phyloP scores from a whole-genome alignment of 2,888 invertebrate genomes.

The Apocheima hispidaria region DNA sequence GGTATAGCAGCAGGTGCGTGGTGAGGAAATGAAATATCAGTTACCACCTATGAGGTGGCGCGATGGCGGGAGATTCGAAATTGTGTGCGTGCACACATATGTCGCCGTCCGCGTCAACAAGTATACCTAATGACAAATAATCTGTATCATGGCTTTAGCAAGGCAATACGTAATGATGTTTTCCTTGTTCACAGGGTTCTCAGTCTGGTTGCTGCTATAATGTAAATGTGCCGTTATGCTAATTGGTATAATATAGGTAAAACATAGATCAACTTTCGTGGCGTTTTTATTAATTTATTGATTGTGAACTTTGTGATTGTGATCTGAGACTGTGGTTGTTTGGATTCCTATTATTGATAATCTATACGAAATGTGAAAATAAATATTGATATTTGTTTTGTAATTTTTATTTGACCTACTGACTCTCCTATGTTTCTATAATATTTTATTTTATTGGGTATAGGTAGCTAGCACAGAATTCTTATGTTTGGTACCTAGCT shows the following conservation, averaged over 20 bases:
- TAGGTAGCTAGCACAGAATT: too few relatives aligned
- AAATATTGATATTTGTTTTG: neutral
- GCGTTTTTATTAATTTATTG: neutral
- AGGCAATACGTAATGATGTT: neutral
- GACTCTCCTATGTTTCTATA: neutral
- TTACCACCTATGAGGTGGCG: too few relatives aligned
- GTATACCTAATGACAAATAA: neutral
- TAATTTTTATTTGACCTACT: neutral
- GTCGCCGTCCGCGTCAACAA: too few relatives aligned
- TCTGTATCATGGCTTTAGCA: constrained; percentile 2
- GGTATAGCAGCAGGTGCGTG: too few relatives aligned
- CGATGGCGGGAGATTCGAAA: too few relatives aligned
- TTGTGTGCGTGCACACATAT: too few relatives aligned
- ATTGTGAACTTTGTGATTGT: neutral
- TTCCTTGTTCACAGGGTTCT: constrained; percentile 57
- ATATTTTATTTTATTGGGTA: neutral
- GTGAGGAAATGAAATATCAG: too few relatives aligned
- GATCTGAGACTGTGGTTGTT: neutral
- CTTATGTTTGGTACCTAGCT: too few relatives aligned
- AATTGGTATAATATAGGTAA: neutral
- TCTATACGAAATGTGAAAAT: neutral
- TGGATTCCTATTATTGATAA: constrained; percentile 3
- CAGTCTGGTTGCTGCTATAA: constrained; percentile 61
- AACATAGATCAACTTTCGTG: constrained; percentile 7
- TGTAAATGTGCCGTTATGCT: constrained; percentile 61